A percentile compares a stretch with the other conserved stretches of the same genome.
Evolutionary conservation across 1,140 invertebrate genomes (phyloP).

Genomic region (Drosophila melanogaster): DNA sequence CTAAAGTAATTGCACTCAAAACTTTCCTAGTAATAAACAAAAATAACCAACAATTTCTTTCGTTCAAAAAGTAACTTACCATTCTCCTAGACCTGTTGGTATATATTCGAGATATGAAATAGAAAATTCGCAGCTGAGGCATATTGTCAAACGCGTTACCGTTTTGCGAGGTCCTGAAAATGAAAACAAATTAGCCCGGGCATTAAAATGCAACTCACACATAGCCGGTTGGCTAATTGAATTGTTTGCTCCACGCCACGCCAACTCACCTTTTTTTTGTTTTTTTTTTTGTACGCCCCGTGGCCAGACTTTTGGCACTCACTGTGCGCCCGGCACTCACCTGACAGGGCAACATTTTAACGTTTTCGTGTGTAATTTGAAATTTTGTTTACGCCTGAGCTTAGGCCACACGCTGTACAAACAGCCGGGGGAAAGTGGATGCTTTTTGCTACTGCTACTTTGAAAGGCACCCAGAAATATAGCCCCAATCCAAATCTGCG

Average conservation of each 20-base stretch:
- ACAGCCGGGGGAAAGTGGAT: conserved; percentile 14
- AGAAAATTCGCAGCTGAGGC: not conserved
- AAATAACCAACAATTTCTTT: too few species aligned
- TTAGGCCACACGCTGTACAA: conserved; percentile 55
- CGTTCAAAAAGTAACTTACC: too few species aligned
- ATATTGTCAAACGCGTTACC: not conserved
- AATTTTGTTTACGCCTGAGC: conserved; percentile 75
- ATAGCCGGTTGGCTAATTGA: conserved; percentile 39
- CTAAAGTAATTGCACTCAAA: too few species aligned
- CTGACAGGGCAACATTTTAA: conserved; percentile 41
- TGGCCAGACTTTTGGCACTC: conserved; percentile 17
- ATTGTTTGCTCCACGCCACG: conserved; percentile 32
- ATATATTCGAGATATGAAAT: not conserved
- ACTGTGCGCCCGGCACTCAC: conserved; percentile 24
- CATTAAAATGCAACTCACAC: conserved; percentile 46
- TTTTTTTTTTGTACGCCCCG: conserved; percentile 4
- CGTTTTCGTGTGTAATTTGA: conserved; percentile 63
- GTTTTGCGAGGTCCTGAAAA: conserved; percentile 4
- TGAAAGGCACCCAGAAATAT: conserved; percentile 1
- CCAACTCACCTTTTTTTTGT: not conserved
- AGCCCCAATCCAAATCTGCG: conserved; percentile 40
- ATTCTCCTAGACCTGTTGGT: not conserved
- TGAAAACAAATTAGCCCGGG: conserved; percentile 26
- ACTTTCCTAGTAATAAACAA: too few species aligned
- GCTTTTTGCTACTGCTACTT: not conserved